Evolutionary conservation across 1,140 invertebrate genomes (phyloP), one percentile per base, ranked within the genome.

Genomic region (Babylonia areolata): DNA sequence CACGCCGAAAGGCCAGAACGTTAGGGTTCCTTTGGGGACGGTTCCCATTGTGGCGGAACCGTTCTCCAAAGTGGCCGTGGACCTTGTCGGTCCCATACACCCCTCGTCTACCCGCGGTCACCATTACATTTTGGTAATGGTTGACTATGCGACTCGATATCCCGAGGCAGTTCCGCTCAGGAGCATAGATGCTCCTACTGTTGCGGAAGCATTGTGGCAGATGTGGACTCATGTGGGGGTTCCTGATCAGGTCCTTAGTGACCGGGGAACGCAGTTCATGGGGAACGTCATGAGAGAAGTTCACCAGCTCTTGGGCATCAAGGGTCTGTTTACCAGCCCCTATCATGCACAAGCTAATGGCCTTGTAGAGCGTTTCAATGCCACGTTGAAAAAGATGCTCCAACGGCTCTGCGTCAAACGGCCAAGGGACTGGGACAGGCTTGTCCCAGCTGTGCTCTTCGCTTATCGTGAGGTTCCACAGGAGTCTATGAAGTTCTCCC

Each of bases 191-290:
- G 87, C 84, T 31, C 80, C 54, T 39, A 64, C 40, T 0, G 87
- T 88, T 2, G 81, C 87, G 17, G 87, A 88, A 79, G 87, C 84
- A 9, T 71, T 88, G 64, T 40, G 71, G 37, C 28, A 40, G 39
- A 75, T 94, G 15, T 94, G 95, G 90, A 86, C 89, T 3, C 88
- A 88, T 69, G 90, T 93, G 85, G 95, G 94, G 3, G 31, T 80
- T 12, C 94, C 94, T 17, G 71, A 92, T 58, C 90, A 89, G 64
- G 80, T 85, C 33, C 69, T 77, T 23, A 31, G 0, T 28, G 46
- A 81, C 58, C 42, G 46, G 42, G 80, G 46, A 31, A 81, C 80
- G 15, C 80, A 81, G 31, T 81, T 81, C 35, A 81, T 58, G 20
- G 40, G 37, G 2, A 12, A 39, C 5, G 5, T 40, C 12, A 78